Evolutionary conservation across 1,140 invertebrate species (phyloP).

Genomic region (Diuraphis noxia): DNA sequence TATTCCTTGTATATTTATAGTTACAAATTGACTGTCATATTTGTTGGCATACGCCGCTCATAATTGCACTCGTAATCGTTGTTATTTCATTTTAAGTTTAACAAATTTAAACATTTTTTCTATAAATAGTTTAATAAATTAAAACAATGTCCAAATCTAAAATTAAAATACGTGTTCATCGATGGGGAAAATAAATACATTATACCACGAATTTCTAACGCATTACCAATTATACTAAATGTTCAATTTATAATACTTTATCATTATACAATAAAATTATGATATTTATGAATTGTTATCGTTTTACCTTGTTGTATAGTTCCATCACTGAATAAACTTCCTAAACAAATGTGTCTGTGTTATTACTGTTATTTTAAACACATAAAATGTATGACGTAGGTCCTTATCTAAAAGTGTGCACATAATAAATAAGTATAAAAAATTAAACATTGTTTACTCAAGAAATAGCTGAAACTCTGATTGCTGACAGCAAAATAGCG

Average conservation of each 20-base stretch:
- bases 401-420: neutral
- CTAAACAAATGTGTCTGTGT: neutral
- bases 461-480: neutral
- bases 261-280: neutral
- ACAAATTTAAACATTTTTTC: neutral
- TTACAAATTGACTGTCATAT: neutral
- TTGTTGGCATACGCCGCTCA: neutral
- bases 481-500: neutral
- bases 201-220: no score
- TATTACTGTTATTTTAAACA: neutral
- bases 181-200: neutral
- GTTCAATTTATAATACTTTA: neutral
- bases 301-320: neutral
- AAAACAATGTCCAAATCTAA: neutral
- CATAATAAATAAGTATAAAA: neutral
- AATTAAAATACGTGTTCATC: neutral
- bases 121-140: neutral
- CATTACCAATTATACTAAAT: neutral
- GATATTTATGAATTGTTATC: neutral
- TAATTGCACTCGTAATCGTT: neutral
- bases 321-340: neutral
- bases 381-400: neutral
- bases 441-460: neutral
- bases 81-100: neutral
- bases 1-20: neutral